Percentiles rank a stretch among this genome's conserved stretches.
Conservation (phyloP, 2,113 vertebrate genomes). For the Falco punctatus region DNA sequence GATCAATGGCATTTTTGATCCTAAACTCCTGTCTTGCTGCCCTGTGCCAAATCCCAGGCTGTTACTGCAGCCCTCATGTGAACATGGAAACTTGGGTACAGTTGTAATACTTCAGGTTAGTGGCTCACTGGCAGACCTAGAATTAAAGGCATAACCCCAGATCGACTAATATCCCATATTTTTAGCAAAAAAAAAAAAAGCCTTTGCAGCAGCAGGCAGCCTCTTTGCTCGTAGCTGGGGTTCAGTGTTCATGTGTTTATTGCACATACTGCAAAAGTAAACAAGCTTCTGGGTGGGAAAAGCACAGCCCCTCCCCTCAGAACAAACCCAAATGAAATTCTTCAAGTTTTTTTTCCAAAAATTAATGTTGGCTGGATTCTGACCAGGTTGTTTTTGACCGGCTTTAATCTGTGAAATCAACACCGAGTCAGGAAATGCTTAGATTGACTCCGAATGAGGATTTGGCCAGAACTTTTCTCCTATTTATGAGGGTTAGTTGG, state of each 20-base stretch:
- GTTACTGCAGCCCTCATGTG: not conserved
- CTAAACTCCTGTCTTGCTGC: not conserved
- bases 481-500: not conserved
- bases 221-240: not conserved
- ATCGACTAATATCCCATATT: not conserved
- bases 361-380: constrained; percentile 18
- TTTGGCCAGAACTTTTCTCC: not conserved
- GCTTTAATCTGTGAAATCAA: constrained; percentile 68
- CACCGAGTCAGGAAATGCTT: constrained; percentile 64
- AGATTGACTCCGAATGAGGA: constrained; percentile 29
- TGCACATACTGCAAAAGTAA: constrained; percentile 12
- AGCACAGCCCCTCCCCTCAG: not conserved
- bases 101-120: not conserved
- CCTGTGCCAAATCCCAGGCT: not conserved
- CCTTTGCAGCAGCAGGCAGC: not conserved
- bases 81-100: not conserved
- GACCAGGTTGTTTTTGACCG: constrained; percentile 44
- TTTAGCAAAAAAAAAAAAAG: not conserved
- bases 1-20: not conserved
- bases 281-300: constrained; percentile 30
- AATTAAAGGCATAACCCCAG: not conserved
- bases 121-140: not conserved
- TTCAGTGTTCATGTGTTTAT: not conserved
- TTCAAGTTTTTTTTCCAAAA: constrained; percentile 35
- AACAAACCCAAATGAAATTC: constrained; percentile 35